Conservation (phyloP, 2,113 vertebrate species). For the Cepphus grylle region DNA sequence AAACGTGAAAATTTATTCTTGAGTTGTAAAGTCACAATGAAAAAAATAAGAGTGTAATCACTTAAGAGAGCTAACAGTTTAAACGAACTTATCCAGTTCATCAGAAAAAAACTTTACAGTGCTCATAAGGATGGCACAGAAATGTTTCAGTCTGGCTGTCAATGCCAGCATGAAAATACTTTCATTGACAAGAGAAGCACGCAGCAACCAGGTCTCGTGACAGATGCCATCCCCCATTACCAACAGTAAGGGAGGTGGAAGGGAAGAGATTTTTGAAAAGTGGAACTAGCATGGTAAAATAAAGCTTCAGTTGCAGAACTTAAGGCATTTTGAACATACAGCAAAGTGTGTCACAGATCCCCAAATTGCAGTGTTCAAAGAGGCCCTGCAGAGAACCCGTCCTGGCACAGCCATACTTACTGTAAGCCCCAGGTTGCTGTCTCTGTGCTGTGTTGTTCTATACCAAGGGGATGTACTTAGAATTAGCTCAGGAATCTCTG, state of each 20-base stretch:
- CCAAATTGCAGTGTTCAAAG: neutral
- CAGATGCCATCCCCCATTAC: neutral
- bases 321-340: neutral
- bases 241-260: neutral
- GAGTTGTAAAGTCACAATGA: neutral
- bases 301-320: neutral
- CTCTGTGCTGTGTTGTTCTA: neutral
- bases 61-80: neutral
- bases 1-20: neutral
- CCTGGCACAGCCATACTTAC: neutral
- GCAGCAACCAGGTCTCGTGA: neutral
- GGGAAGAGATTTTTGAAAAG: neutral
- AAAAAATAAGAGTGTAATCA: conserved; percentile 3
- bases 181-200: neutral
- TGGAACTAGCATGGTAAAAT: neutral
- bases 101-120: neutral
- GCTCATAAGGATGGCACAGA: neutral
- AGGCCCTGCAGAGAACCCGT: neutral
- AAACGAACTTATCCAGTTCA: neutral
- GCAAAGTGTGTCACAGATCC: neutral
- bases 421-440: neutral
- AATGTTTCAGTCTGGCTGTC: neutral
- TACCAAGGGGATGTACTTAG: neutral
- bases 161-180: neutral
- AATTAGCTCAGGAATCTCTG: neutral